Evolutionary conservation across 2,113 vertebrate genomes (phyloP).

Genomic region (Hassar affinis): DNA sequence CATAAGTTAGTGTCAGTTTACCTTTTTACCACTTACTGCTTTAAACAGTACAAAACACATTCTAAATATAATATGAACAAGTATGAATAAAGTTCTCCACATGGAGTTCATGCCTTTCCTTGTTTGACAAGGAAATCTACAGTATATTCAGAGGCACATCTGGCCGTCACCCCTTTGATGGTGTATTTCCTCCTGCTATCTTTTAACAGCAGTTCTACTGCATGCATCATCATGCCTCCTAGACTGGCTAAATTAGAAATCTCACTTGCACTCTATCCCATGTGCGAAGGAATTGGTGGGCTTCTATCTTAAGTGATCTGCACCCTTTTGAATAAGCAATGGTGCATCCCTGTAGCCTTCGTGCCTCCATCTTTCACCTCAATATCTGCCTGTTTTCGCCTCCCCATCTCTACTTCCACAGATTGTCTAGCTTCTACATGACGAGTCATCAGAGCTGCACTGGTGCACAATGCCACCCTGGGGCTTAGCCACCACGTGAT

Average conservation of each 20-base stretch:
- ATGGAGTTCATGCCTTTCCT: slow-evolving; percentile 23
- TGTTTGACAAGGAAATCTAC: slow-evolving; percentile 41
- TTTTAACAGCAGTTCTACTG: slow-evolving; percentile 2
- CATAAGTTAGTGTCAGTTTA: no score
- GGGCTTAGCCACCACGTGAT: slow-evolving; percentile 75
- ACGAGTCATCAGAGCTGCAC: slow-evolving; percentile 55
- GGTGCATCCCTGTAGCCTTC: slow-evolving; percentile 61
- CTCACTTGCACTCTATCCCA: slow-evolving; percentile 27
- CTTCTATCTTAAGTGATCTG: slow-evolving; percentile 69
- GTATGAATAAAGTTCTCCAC: slow-evolving; percentile 7
- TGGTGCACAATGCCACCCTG: slow-evolving; percentile 68
- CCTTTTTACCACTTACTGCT: background rate
- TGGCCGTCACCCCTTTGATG: slow-evolving; percentile 49
- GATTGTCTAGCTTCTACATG: slow-evolving; percentile 43
- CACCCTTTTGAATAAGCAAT: slow-evolving; percentile 77
- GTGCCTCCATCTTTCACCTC: slow-evolving; percentile 28
- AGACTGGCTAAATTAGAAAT: slow-evolving; percentile 67
- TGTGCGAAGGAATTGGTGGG: slow-evolving; percentile 58
- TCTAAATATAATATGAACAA: background rate
- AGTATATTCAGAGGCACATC: slow-evolving; percentile 29
- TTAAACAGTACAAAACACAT: background rate
- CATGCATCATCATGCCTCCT: slow-evolving; percentile 13
- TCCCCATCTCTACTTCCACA: slow-evolving; percentile 36
- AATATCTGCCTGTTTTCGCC: slow-evolving; percentile 50
- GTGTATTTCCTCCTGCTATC: slow-evolving; percentile 27